A percentile compares a stretch with the other conserved stretches of the same genome.
These are phyloP conservation scores for Myiopsitta monachus DNA, from an alignment of 2,113 vertebrate genomes.

Conservation along the genomic window DNA sequence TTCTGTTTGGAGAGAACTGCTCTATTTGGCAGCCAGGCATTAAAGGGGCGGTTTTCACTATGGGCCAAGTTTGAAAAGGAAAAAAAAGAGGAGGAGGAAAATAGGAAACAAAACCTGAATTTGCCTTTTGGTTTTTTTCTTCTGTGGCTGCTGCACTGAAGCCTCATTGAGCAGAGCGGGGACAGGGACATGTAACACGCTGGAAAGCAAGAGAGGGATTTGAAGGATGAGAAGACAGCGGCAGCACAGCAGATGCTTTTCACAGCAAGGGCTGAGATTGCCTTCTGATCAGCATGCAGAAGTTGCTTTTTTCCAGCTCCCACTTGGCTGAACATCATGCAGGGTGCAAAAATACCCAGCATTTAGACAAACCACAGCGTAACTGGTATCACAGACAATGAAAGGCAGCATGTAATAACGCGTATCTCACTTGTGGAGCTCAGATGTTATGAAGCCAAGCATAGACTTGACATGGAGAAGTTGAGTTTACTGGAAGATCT, in stretches of 20 bases:
- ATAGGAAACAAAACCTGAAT: background rate
- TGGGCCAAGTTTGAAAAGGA: background rate
- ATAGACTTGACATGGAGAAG: accelerated
- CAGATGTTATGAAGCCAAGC: background rate
- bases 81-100: background rate
- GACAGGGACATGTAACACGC: background rate
- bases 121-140: background rate
- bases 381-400: background rate
- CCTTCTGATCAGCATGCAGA: background rate
- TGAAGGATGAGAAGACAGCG: background rate
- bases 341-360: background rate
- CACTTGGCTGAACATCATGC: background rate
- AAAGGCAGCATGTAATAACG: accelerated
- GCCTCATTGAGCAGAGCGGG: background rate
- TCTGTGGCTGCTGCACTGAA: background rate
- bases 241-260: background rate
- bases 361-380: background rate
- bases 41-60: conserved; percentile 15
- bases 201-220: background rate
- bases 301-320: background rate
- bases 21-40: conserved; percentile 22
- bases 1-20: background rate
- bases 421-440: background rate
- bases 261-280: accelerated
- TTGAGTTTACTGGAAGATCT: background rate